Evolutionary conservation across 2,797 vertebrate species (phyloP), one percentile per base, ranked within the genome.

Genomic region (Hoplostethus atlanticus): DNA sequence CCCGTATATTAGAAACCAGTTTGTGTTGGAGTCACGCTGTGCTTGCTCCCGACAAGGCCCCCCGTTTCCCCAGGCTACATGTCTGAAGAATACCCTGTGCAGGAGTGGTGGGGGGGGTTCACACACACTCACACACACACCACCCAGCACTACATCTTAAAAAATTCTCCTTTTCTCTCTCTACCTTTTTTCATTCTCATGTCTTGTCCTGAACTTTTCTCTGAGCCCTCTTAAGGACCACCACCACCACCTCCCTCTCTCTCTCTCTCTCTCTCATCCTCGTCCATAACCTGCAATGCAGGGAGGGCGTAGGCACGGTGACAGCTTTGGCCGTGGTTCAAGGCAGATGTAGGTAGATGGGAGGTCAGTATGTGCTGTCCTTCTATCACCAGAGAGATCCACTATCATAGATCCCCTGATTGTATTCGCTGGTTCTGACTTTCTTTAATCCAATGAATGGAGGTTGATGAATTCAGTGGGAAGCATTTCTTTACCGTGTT

Each of bases 11-110:
- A 92, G 87, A 84, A 93, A 83, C 80, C 84, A 80, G 92, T 92
- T 87, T 91, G 88, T 84, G 88, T 80, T 74, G 85, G 85, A 84
- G 86, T 79, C 93, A 87, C 68, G 91, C 93, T 94, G 94, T 15
- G 90, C 80, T 71, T 81, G 83, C 88, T 90, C 87, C 83, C 73
- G 64, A 88, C 87, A 87, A 86, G 85, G 77, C 84, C 87, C 83
- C 84, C 38, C 21, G 58, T 86, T 86, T 90, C 91, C 91, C 86
- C 84, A 79, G 92, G 92, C 92, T 89, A 86, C 88, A 86, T 83
- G 89, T 93, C 85, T 92, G 90, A 90, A 91, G 77, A 79, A 80
- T 84, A 85, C 77, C 74, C 82, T 79, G 81, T 76, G 52, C 72
- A 67, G 51, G 57, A 54, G 52, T 53, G 60, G 67, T 47, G 42